Conservation (phyloP, 53 echinoderm and acorn worm genomes). For the Mesocentrotus franciscanus region DNA sequence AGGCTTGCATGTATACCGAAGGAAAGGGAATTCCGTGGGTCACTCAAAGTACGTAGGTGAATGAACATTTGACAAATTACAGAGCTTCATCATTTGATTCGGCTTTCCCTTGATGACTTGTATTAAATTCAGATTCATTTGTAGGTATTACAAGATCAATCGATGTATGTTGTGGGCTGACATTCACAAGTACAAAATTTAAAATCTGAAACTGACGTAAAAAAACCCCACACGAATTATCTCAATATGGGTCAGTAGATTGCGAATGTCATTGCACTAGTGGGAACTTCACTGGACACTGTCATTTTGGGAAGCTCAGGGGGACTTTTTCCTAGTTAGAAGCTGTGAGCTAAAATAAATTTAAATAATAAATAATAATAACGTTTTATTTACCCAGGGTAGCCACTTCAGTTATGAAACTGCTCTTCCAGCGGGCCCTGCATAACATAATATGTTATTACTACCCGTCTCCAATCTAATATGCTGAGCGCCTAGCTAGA, state of each 20-base stretch:
- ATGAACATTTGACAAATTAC: background rate
- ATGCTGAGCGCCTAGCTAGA: too few species aligned
- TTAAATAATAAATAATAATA: too few species aligned
- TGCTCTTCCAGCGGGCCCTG: too few species aligned
- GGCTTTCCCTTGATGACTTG: background rate
- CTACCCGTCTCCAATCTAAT: too few species aligned
- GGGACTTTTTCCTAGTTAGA: background rate
- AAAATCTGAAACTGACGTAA: background rate
- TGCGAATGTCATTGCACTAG: background rate
- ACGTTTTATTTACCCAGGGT: too few species aligned
- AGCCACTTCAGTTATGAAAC: too few species aligned
- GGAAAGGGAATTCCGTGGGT: too few species aligned
- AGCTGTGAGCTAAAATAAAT: background rate
- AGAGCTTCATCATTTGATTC: background rate
- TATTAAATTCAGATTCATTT: background rate
- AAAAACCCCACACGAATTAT: background rate
- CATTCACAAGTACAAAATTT: background rate
- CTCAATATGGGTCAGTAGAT: background rate
- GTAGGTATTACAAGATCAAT: background rate
- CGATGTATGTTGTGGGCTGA: background rate
- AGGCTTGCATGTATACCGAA: too few species aligned
- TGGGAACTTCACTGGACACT: background rate
- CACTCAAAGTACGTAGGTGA: background rate
- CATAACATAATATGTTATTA: too few species aligned
- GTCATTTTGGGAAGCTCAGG: background rate